Evolutionary conservation across 2,113 vertebrate species (phyloP).

Genomic region (Cheirogaleus medius): DNA sequence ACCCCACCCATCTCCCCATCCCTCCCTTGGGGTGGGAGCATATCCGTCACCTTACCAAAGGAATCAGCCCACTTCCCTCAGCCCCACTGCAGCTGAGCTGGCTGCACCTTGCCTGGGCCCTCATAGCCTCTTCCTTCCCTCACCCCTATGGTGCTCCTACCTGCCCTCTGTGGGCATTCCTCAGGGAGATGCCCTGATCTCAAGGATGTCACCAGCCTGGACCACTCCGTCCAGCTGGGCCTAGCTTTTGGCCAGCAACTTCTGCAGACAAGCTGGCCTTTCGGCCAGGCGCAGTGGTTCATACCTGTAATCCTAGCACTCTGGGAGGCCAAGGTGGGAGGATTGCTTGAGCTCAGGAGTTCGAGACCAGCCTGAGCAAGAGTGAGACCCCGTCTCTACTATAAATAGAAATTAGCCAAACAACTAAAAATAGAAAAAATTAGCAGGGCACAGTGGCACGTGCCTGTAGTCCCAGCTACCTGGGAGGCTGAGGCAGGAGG

Average conservation of each 20-base stretch:
- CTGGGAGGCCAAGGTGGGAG: too few species aligned
- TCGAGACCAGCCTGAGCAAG: too few species aligned
- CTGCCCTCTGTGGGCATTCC: constrained; percentile 84
- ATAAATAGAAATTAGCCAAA: too few species aligned
- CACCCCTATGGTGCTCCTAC: constrained; percentile 40
- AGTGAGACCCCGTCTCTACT: too few species aligned
- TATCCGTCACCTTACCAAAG: background rate
- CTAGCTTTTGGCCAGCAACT: constrained; percentile 85
- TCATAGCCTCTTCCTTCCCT: background rate
- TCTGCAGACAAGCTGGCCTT: constrained; percentile 86
- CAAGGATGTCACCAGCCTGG: constrained; percentile 86
- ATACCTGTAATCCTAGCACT: too few species aligned
- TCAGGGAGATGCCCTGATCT: constrained; percentile 87
- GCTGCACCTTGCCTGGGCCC: background rate
- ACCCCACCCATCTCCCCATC: background rate
- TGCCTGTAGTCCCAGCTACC: too few species aligned
- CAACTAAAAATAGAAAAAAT: too few species aligned
- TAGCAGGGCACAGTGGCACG: too few species aligned
- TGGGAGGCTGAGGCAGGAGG: too few species aligned
- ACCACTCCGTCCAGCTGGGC: constrained; percentile 85
- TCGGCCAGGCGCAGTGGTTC: too few species aligned
- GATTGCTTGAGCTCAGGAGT: too few species aligned
- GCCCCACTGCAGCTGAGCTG: background rate
- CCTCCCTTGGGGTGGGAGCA: background rate
- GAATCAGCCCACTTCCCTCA: background rate